phyloP scores from a whole-genome alignment of 2,888 invertebrate genomes.

The Pegoplata infirma region DNA sequence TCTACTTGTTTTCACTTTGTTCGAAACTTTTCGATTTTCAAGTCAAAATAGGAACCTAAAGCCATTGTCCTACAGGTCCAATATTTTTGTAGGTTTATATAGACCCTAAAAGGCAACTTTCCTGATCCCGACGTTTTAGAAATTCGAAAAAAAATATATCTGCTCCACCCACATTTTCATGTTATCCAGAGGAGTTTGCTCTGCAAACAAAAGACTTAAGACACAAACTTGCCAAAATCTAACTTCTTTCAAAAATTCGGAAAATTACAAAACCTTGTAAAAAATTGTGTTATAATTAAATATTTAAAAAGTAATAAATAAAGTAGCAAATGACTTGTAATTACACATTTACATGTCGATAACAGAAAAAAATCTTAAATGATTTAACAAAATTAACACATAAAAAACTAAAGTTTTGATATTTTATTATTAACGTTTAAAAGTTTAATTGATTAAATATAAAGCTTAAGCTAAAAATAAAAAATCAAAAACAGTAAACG shows the following conservation, averaged over 20 bases:
- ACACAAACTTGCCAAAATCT: background rate
- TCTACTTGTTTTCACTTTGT: too few species aligned
- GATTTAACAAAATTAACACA: constrained; percentile 6
- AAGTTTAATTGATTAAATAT: constrained; percentile 40
- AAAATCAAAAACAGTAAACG: constrained; percentile 21
- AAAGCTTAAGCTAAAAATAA: background rate
- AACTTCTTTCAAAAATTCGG: background rate
- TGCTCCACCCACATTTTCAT: too few species aligned
- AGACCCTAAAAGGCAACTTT: too few species aligned
- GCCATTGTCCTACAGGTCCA: too few species aligned
- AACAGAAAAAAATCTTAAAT: background rate
- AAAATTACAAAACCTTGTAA: constrained; percentile 24
- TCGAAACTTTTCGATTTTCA: too few species aligned
- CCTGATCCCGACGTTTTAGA: too few species aligned
- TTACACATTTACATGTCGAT: constrained; percentile 36
- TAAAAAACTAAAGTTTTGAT: constrained; percentile 15
- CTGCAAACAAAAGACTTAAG: constrained; percentile 29
- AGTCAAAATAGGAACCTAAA: too few species aligned
- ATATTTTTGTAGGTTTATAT: too few species aligned
- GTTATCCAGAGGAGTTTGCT: too few species aligned
- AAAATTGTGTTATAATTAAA: background rate
- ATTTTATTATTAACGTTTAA: too few species aligned
- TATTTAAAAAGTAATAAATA: constrained; percentile 8
- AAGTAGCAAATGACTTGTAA: constrained; percentile 31
- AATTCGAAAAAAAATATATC: too few species aligned